Base-by-base conservation (phyloP, 2,888 invertebrate genomes). In the Pantelozetes paolii region DNA sequence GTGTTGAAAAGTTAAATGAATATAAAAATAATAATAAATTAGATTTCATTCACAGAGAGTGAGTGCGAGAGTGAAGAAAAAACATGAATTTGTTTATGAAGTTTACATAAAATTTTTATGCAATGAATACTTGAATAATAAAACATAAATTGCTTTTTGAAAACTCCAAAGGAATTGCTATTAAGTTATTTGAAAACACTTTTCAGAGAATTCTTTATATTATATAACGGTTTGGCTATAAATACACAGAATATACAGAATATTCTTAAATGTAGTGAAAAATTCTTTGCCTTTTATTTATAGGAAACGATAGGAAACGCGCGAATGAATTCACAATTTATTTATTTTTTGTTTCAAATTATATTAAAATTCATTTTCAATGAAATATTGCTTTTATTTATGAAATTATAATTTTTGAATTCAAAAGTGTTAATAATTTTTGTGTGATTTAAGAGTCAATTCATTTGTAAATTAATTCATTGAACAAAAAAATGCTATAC, bases 201-300 rank as follows among this genome's bases (percentile, higher is more conserved):
- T 57, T 45, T 13, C 45, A 15, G 15, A 45, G 15, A 45, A 45
- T 45, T 45, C 45, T 15, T 15, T 45, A 15, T 45, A 45, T 45
- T 13, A 45, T 15, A 45, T 36, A n/a, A n/a, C n/a, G n/a, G n/a
- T 9, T 36, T 36, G 36, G 9, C 5, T 36, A 36, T 36, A 36
- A n/a, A n/a, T n/a, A n/a, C n/a, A n/a, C n/a, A n/a, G n/a, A n/a
- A 36, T 36, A 36, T 36, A 36, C 9, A 9, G 9, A 36, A 36
- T 36, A 57, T 57, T 57, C 30, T 57, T 57, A 57, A 57, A 57
- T 57, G 57, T 57, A 57, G 57, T 57, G 57, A 57, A 57, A 57
- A 57, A 26, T 57, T 57, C 30, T 28, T 28, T 15, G 57, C 1
- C 57, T 28, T 57, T 57, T 57, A 57, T 57, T 57, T 57, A 57